Conservation (phyloP, 2,113 vertebrate species). For the Melanostigma gelatinosum region DNA sequence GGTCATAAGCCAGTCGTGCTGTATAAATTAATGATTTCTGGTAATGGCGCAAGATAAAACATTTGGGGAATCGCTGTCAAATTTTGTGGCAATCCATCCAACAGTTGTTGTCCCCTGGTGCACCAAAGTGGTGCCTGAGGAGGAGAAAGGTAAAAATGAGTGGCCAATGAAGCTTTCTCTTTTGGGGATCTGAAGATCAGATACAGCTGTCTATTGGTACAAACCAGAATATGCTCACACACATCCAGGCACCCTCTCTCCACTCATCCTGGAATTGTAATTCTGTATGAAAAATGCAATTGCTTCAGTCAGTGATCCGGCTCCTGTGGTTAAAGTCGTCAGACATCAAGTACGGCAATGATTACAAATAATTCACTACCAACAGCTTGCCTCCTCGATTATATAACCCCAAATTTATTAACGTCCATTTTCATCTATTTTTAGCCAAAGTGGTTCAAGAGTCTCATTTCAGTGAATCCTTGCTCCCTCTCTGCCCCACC, state of each 20-base stretch:
- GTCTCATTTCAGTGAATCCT: conserved; percentile 56
- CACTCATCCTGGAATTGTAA: conserved; percentile 6
- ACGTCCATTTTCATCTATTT: conserved; percentile 26
- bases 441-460: conserved; percentile 41
- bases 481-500: conserved; percentile 46
- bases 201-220: conserved; percentile 13
- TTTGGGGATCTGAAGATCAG: not conserved
- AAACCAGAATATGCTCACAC: not conserved
- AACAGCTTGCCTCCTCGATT: conserved; percentile 32
- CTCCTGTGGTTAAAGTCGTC: conserved; percentile 2
- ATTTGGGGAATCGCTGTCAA: not conserved
- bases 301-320: conserved; percentile 19
- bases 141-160: conserved; percentile 26
- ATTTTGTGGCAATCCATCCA: not conserved
- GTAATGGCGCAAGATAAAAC: not conserved
- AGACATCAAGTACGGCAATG: conserved; percentile 3
- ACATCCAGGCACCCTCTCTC: not conserved
- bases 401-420: conserved; percentile 48
- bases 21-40: not conserved
- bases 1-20: not conserved
- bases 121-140: conserved; percentile 1
- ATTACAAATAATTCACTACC: conserved; percentile 35
- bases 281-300: conserved; percentile 13
- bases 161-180: conserved; percentile 18
- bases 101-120: not conserved